phyloP scores from a whole-genome alignment of 2,797 vertebrate genomes.

The Zalophus californianus region DNA sequence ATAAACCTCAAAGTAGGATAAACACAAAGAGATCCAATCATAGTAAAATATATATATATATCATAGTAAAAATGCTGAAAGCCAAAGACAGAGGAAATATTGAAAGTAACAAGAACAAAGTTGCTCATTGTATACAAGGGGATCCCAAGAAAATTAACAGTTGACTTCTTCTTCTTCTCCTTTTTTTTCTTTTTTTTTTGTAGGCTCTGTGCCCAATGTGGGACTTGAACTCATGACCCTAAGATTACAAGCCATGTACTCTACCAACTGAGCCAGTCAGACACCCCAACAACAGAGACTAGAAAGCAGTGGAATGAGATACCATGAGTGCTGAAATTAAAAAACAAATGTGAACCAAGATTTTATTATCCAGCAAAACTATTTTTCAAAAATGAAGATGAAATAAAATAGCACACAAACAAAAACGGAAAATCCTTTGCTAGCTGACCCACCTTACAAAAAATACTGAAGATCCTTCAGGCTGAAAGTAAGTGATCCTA shows the following conservation, averaged over 20 bases:
- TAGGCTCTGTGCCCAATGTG: not conserved
- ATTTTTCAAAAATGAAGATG: not conserved
- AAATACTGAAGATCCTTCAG: not conserved
- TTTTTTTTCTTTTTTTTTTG: not conserved
- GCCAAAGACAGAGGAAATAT: not conserved
- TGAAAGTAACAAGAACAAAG: not conserved
- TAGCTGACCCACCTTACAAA: not conserved
- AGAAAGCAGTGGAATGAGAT: not conserved
- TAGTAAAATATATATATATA: not conserved
- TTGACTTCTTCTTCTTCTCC: not conserved
- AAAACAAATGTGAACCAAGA: not conserved
- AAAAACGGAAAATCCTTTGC: not conserved
- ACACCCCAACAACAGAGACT: not conserved
- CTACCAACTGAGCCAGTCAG: not conserved
- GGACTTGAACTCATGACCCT: not conserved
- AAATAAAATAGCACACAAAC: not conserved
- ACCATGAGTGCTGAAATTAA: not conserved
- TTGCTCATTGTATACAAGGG: not conserved
- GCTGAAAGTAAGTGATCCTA: not conserved
- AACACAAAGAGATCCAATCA: not conserved
- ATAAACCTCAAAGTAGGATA: not conserved
- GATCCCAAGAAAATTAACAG: not conserved
- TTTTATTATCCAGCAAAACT: not conserved
- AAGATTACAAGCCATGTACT: not conserved
- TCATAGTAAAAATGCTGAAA: not conserved